Evolutionary conservation across 2,797 vertebrate species (phyloP), one percentile per base, ranked within the genome.

Genomic region (Cossypha polioptera): DNA sequence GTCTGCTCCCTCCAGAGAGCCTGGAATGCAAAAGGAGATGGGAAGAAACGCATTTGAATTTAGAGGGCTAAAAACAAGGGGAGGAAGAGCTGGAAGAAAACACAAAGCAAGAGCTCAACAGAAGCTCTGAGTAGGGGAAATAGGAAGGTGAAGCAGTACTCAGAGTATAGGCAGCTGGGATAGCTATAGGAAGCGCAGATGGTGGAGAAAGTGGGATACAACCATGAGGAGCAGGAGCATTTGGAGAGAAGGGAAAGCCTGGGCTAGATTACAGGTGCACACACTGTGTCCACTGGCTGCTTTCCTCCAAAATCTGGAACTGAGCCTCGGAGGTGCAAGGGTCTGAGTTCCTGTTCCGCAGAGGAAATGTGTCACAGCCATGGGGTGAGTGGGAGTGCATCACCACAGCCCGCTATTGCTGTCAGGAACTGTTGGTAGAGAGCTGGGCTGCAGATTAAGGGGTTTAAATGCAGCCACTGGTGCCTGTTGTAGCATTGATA

Each of bases 141-240:
- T 10, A 51, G 63, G 48, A 53, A 50, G 26, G 53, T 68, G 74
- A 88, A 88, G 47, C 48, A 69, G 68, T 55, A 50, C 15, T 65
- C 0, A 1, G 50, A 59, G 40, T 24, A 6, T 13, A 57, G 63
- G 86, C 87, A 94, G 86, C 92, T 91, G 89, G 74, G 86, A n/a
- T 69, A 88, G 65, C 90, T 77, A 26, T 80, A 77, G 93, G 92
- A 90, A 59, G 79, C 95, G 90, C 94, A 96, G 88, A 89, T 96
- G 93, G 88, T 92, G 19, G 53, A 84, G 90, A 80, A 90, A 93
- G 76, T 88, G 76, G 69, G 69, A 90, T 93, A 40, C 16, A 42
- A 69, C n/a, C 57, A 8, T 31, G 63, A 91, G 71, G 48, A 72
- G 48, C 59, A 62, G 71, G 55, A 75, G 57, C 65, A 65, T 91